Percentiles rank a stretch among this genome's conserved stretches.
These are phyloP conservation scores for Sylvia borin DNA, from an alignment of 2,797 vertebrate species.

Conservation along the genomic window DNA sequence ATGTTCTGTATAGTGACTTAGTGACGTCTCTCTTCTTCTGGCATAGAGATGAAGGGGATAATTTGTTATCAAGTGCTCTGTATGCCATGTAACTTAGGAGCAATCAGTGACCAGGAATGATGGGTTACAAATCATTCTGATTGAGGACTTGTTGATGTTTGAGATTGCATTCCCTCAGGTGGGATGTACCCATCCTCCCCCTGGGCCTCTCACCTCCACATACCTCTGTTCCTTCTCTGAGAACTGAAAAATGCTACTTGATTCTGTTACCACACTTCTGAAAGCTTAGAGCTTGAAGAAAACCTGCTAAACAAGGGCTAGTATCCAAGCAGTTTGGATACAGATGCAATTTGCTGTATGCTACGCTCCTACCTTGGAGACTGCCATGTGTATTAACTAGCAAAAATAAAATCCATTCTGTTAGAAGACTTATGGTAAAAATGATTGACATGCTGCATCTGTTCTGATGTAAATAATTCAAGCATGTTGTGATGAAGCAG, in stretches of 20 bases:
- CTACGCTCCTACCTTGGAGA: background rate
- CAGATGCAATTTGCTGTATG: background rate
- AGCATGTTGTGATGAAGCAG: background rate
- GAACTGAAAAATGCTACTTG: background rate
- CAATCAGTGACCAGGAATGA: background rate
- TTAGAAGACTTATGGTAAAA: background rate
- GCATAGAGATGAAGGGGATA: background rate
- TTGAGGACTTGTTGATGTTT: background rate
- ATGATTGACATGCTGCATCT: background rate
- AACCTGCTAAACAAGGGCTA: background rate
- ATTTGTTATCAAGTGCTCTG: background rate
- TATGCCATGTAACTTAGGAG: background rate
- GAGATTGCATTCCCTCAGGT: background rate
- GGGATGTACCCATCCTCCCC: background rate
- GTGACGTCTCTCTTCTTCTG: background rate
- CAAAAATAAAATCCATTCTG: background rate
- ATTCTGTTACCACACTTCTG: background rate
- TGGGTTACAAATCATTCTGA: background rate
- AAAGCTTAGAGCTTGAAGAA: background rate
- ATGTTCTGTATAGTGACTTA: background rate
- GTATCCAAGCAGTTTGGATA: background rate
- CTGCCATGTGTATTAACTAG: background rate
- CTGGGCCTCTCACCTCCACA: background rate
- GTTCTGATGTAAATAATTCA: background rate
- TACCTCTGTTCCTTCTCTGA: background rate